Evolutionary conservation across 2,113 vertebrate species (phyloP).

Genomic region (Limnothrissa miodon): DNA sequence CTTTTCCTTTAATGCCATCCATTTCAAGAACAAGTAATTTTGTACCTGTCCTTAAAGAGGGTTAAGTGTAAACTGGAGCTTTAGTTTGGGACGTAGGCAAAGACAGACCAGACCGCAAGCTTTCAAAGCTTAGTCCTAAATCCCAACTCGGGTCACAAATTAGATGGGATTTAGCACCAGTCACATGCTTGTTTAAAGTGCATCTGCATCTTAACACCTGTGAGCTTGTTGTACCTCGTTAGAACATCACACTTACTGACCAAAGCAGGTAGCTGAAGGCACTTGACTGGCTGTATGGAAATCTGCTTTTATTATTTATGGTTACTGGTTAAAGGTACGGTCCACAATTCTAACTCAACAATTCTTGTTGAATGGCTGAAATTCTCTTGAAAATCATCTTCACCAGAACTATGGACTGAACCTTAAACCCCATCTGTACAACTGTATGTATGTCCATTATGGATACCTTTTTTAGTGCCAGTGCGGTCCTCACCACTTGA

Average conservation of each 20-base stretch:
- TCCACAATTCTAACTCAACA: not conserved
- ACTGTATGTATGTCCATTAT: not conserved
- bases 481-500: slow-evolving; percentile 83
- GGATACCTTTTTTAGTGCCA: slow-evolving; percentile 72
- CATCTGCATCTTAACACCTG: not conserved
- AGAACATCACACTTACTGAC: not conserved
- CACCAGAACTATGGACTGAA: not conserved
- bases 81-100: too few species aligned
- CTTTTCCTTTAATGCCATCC: not conserved
- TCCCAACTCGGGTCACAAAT: too few species aligned
- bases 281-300: not conserved
- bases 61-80: not conserved
- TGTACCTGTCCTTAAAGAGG: not conserved
- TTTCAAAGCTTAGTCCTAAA: too few species aligned
- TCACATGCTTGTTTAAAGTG: too few species aligned
- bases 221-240: not conserved
- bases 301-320: not conserved
- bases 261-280: not conserved
- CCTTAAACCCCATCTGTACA: not conserved
- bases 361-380: too few species aligned
- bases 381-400: too few species aligned
- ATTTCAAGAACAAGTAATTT: not conserved
- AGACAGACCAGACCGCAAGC: too few species aligned
- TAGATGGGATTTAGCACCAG: too few species aligned
- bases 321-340: not conserved